phyloP scores from a whole-genome alignment of 2,113 vertebrate genomes.

The Cyprinodon brontotheroides region DNA sequence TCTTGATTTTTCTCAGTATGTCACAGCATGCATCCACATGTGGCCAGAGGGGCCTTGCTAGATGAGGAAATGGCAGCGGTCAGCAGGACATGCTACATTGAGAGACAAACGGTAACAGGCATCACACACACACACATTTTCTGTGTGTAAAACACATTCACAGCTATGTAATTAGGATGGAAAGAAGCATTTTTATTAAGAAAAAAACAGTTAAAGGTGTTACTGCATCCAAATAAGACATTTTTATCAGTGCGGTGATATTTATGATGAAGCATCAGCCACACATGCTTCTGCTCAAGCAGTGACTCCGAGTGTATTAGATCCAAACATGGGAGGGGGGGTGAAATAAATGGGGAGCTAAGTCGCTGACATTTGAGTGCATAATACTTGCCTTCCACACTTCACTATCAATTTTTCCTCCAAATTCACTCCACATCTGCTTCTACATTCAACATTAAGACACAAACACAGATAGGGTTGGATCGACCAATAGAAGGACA shows the following conservation, averaged over 20 bases:
- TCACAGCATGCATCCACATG: slow-evolving; percentile 61
- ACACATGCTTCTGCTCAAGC: slow-evolving; percentile 64
- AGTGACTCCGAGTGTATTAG: slow-evolving; percentile 32
- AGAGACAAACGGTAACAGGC: slow-evolving; percentile 26
- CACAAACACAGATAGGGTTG: slow-evolving; percentile 51
- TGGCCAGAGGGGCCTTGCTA: slow-evolving; percentile 22
- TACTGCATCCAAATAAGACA: slow-evolving; percentile 42
- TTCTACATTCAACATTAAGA: slow-evolving; percentile 86
- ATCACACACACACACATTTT: slow-evolving; percentile 1
- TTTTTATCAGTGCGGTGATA: slow-evolving; percentile 29
- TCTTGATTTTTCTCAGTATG: slow-evolving; percentile 20
- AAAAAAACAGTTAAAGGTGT: slow-evolving; percentile 31
- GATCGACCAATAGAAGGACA: slow-evolving; percentile 46
- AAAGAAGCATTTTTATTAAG: slow-evolving; percentile 20
- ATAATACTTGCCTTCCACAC: slow-evolving; percentile 99
- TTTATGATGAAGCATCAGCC: slow-evolving; percentile 59
- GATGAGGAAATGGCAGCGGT: slow-evolving; percentile 32
- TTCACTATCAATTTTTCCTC: slow-evolving; percentile 99
- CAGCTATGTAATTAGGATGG: slow-evolving; percentile 21
- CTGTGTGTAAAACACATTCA: slow-evolving; percentile 22
- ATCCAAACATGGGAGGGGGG: slow-evolving; percentile 39
- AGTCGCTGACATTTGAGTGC: slow-evolving; percentile 30
- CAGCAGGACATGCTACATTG: slow-evolving; percentile 62
- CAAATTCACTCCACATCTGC: slow-evolving; percentile 98
- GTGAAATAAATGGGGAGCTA: slow-evolving; percentile 30